phyloP scores from a whole-genome alignment of 2,888 invertebrate genomes.

The Gasteruption jaculator region DNA sequence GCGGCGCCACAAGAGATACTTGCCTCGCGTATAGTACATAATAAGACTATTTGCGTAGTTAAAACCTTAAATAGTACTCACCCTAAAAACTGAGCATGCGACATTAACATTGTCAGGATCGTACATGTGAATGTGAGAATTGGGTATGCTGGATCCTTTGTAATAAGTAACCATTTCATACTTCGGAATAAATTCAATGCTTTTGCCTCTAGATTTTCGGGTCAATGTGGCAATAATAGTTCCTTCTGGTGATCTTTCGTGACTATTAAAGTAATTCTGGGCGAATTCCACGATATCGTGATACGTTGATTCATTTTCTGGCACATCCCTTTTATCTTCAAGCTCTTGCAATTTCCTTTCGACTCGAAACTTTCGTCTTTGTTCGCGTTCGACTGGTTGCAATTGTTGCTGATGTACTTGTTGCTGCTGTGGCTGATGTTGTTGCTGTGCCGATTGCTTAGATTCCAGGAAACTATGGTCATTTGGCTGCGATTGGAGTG shows the following conservation, averaged over 20 bases:
- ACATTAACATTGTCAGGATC: slow-evolving; percentile 90
- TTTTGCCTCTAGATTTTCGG: slow-evolving; percentile 67
- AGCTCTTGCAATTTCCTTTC: slow-evolving; percentile 82
- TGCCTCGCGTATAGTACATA: too few relatives aligned
- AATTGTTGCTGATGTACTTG: slow-evolving; percentile 35
- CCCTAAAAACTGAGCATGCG: slow-evolving; percentile 86
- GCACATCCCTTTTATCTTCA: slow-evolving; percentile 58
- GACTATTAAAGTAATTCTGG: slow-evolving; percentile 88
- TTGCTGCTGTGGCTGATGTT: slow-evolving; percentile 27
- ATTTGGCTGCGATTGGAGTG: slow-evolving; percentile 36
- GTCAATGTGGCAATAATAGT: slow-evolving; percentile 84
- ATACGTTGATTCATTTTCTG: slow-evolving; percentile 55
- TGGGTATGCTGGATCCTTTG: slow-evolving; percentile 83
- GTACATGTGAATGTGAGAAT: slow-evolving; percentile 91
- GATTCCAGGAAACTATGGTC: slow-evolving; percentile 31
- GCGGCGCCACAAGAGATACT: too few relatives aligned
- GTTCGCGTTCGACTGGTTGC: slow-evolving; percentile 64
- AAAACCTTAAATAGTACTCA: slow-evolving; percentile 53
- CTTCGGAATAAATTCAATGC: slow-evolving; percentile 77
- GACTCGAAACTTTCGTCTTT: slow-evolving; percentile 77
- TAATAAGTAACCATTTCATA: slow-evolving; percentile 91
- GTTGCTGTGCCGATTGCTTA: slow-evolving; percentile 25
- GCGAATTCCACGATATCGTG: slow-evolving; percentile 90
- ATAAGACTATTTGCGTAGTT: too few relatives aligned
- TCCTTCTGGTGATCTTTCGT: slow-evolving; percentile 80